These are phyloP conservation scores for Acrossocheilus wenchowensis DNA, from an alignment of 2,797 vertebrate species.

Conservation along the genomic window DNA sequence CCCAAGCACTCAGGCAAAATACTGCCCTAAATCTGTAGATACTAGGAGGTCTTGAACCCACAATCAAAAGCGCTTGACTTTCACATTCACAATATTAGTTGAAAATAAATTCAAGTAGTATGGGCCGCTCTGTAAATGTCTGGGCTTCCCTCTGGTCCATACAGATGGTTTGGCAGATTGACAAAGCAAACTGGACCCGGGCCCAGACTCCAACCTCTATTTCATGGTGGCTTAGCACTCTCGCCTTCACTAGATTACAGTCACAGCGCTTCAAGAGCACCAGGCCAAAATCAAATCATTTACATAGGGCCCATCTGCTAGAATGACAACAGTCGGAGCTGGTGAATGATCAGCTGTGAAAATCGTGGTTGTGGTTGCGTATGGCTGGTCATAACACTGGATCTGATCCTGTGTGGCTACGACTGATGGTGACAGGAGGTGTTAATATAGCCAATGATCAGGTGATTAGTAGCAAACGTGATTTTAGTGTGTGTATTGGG, in stretches of 20 bases:
- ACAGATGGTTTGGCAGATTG: slow-evolving; percentile 82
- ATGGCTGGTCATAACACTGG: slow-evolving; percentile 43
- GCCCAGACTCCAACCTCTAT: slow-evolving; percentile 81
- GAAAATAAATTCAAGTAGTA: slow-evolving; percentile 71
- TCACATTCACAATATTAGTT: slow-evolving; percentile 67
- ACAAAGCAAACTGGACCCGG: slow-evolving; percentile 81
- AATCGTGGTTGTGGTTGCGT: slow-evolving; percentile 40
- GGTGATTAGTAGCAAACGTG: slow-evolving; percentile 70
- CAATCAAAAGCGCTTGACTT: slow-evolving; percentile 65
- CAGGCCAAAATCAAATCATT: slow-evolving; percentile 52
- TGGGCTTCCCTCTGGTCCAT: slow-evolving; percentile 72
- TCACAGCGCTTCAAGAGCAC: slow-evolving; percentile 65
- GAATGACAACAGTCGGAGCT: slow-evolving; percentile 50
- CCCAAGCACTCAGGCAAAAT: slow-evolving; percentile 16
- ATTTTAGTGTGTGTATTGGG: slow-evolving; percentile 59
- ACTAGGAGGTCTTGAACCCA: slow-evolving; percentile 61
- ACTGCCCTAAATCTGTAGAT: slow-evolving; percentile 47
- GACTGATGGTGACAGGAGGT: slow-evolving; percentile 65
- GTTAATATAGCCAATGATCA: slow-evolving; percentile 69
- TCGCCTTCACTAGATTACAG: slow-evolving; percentile 76
- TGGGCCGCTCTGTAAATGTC: slow-evolving; percentile 65
- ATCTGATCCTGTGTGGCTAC: slow-evolving; percentile 63
- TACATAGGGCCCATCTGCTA: slow-evolving; percentile 53
- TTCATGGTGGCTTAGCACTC: slow-evolving; percentile 84
- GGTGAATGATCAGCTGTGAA: slow-evolving; percentile 55